Evolutionary conservation across 1,140 invertebrate genomes (phyloP), one percentile per base, ranked within the genome.

Genomic region (Halotydeus destructor): DNA sequence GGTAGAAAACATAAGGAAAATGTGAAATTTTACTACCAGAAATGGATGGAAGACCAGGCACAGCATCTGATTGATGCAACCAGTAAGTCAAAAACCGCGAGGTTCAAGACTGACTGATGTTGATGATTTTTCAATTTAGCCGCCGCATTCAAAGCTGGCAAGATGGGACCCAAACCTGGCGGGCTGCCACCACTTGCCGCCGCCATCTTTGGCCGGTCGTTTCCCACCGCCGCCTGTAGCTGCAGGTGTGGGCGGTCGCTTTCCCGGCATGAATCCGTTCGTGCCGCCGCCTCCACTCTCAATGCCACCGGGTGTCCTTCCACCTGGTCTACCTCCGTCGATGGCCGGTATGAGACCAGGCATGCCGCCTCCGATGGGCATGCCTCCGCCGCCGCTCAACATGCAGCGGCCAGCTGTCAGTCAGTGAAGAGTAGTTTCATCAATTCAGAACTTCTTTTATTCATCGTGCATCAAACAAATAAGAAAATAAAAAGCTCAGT

Each of bases 1-100:
- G 94, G 94, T 5, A 67, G 93, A 48, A 99, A 99, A 62, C 94
- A 99, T 62, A 97, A 98, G 62, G 94, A 99, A 56, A 98, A 98
- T 64, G 94, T 99, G 0, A 86, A 94, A 59, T 86, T 94, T 60
- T 99, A 89, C 56, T 99, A 99, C 62, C 91, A 98, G 56, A 97
- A 96, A 67, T 99, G 93, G 94, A 89, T 99, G 81, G 94, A 97
- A 61, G 88, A 98, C 60, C 89, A 99, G 58, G 63, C 89, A 0
- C 89, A 98, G 57, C 81, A 89, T 64, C 63, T 99, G 14, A 96
- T 99, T 50, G 93, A 99, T 64, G 88, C 91, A 18, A 98, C 91
- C 42, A 96, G 68, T 63, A 60, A 61, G 57, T 61, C 44, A 16
- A 21, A 28, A 22, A 19, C 6, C 9, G 38, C 14, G 5, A n/a